Percentiles rank a stretch among this genome's conserved stretches.
These are phyloP conservation scores for Charadrius vociferus DNA, from an alignment of 2,113 vertebrate species.

Conservation along the genomic window DNA sequence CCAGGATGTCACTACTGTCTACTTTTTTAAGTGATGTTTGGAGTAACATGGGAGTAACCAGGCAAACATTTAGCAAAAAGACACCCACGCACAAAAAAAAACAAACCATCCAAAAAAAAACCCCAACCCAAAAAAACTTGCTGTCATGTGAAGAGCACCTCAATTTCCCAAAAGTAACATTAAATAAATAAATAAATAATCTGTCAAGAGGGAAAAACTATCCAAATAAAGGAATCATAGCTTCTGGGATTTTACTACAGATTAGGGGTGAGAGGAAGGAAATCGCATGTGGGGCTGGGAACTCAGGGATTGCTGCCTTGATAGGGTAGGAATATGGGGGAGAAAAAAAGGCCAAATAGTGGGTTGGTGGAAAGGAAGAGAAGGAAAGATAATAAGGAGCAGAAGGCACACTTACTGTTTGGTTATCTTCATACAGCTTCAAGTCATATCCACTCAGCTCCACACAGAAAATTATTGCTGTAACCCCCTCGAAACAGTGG, in stretches of 20 bases:
- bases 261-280: not conserved
- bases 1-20: not conserved
- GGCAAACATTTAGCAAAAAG: not conserved
- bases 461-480: constrained; percentile 99
- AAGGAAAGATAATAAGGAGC: not conserved
- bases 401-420: constrained; percentile 84
- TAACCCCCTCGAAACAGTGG: constrained; percentile 99
- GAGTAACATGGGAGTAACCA: not conserved
- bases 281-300: not conserved
- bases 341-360: not conserved
- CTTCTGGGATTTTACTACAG: not conserved
- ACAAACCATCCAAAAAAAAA: no score
- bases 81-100: not conserved
- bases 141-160: not conserved
- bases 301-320: not conserved
- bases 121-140: not conserved
- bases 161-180: not conserved
- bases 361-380: not conserved
- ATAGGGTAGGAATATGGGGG: not conserved
- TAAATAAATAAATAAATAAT: not conserved
- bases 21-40: not conserved
- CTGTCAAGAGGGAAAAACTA: not conserved
- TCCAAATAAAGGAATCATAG: not conserved
- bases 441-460: constrained; percentile 99
- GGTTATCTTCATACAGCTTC: constrained; percentile 99